Conservation (phyloP, 2,113 vertebrate genomes). For the Merops nubicus region DNA sequence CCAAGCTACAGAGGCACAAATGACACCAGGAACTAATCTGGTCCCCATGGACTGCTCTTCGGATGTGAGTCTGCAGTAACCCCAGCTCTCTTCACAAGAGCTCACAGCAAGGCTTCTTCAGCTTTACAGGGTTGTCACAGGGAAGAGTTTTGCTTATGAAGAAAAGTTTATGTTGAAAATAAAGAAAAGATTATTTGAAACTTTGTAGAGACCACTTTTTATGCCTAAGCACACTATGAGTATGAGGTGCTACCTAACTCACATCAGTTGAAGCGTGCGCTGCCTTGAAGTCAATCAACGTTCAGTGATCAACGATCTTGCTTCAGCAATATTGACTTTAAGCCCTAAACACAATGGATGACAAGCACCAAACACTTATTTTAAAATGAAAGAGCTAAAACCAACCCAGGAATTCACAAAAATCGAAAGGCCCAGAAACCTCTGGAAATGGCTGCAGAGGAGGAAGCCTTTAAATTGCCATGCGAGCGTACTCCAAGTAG, state of each 20-base stretch:
- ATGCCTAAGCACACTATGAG: background rate
- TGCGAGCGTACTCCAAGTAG: background rate
- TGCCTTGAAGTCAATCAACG: background rate
- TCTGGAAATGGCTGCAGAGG: background rate
- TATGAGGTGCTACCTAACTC: background rate
- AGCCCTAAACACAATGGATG: background rate
- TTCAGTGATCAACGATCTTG: background rate
- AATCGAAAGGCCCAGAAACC: background rate
- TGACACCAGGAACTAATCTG: background rate
- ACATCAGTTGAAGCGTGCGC: rapidly evolving
- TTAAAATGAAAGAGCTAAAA: background rate
- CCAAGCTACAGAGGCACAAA: background rate
- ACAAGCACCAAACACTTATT: background rate
- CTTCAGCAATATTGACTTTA: background rate
- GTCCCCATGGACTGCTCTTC: background rate
- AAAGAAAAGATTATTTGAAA: background rate
- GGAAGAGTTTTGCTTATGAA: background rate
- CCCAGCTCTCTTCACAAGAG: rapidly evolving
- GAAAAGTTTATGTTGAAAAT: background rate
- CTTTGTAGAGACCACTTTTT: background rate
- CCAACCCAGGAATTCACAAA: background rate
- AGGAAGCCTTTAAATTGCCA: background rate
- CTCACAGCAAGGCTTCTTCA: background rate
- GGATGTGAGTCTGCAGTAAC: background rate
- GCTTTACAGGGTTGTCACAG: background rate